A percentile compares a stretch with the other conserved stretches of the same genome.
phyloP scores from a whole-genome alignment of 2,113 vertebrate species.

The Antechinus flavipes region DNA sequence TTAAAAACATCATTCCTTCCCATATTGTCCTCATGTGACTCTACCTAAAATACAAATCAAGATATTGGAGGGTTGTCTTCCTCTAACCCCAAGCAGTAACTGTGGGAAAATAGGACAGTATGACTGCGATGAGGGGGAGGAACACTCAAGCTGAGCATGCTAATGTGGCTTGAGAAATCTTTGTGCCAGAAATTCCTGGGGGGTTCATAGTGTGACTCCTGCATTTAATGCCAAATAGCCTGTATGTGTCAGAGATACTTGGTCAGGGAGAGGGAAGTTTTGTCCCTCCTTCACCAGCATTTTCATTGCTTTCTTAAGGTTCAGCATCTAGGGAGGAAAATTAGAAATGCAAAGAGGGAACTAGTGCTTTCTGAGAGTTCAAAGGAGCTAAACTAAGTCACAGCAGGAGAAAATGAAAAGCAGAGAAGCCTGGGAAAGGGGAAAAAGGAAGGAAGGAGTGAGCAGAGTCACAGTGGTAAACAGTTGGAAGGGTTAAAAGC shows the following conservation, averaged over 20 bases:
- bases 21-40: not conserved
- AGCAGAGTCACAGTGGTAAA: not conserved
- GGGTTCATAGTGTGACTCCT: not conserved
- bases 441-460: not conserved
- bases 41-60: not conserved
- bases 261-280: not conserved
- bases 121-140: not conserved
- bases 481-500: not conserved
- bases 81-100: not conserved
- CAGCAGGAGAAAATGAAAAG: not conserved
- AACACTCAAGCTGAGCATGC: not conserved
- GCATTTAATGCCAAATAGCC: too few relatives aligned
- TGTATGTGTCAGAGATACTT: not conserved
- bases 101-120: not conserved
- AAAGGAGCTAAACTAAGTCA: not conserved
- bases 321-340: not conserved
- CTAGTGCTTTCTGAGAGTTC: not conserved
- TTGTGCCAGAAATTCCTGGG: not conserved
- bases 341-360: not conserved
- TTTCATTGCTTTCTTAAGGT: not conserved
- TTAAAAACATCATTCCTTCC: not conserved
- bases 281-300: not conserved
- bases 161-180: slow-evolving; percentile 10
- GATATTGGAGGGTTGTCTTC: not conserved
- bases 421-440: not conserved